Percentiles rank a stretch among this genome's conserved stretches.
Conservation (phyloP, 2,888 invertebrate species). For the Nymphalis urticae region DNA sequence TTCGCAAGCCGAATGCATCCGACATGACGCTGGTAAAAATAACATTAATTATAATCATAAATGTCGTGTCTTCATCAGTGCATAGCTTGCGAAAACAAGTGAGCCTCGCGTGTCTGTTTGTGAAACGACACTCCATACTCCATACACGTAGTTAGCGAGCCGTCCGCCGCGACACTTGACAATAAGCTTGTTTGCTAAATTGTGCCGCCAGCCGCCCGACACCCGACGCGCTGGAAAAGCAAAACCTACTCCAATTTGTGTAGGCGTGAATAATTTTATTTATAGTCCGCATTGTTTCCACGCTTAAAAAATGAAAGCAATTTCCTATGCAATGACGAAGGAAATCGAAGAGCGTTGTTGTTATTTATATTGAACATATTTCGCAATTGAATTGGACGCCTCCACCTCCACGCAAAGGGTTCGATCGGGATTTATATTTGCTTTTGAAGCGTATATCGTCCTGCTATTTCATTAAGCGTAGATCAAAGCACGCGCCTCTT, state of each 20-base stretch:
- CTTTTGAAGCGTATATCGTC: conserved; percentile 33
- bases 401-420: conserved; percentile 15
- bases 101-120: conserved; percentile 37
- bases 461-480: conserved; percentile 45
- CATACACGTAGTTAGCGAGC: conserved; percentile 40
- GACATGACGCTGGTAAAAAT: conserved; percentile 49
- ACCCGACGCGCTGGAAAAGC: conserved; percentile 32
- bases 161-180: conserved; percentile 50
- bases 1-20: conserved; percentile 28
- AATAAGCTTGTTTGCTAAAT: conserved; percentile 57
- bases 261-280: conserved; percentile 49
- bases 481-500: conserved; percentile 46
- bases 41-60: conserved; percentile 45
- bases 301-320: conserved; percentile 57
- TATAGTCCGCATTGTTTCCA: conserved; percentile 49
- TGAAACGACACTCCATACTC: conserved; percentile 50
- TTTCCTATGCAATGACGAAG: conserved; percentile 52
- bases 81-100: conserved; percentile 49
- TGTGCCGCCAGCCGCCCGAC: conserved; percentile 39
- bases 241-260: conserved; percentile 40
- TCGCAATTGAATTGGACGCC: conserved; percentile 30
- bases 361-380: conserved; percentile 38
- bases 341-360: conserved; percentile 44
- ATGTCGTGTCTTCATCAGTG: conserved; percentile 60
- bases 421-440: conserved; percentile 31